Percentiles rank a stretch among this genome's conserved stretches.
These are phyloP conservation scores for Mesochorus sp. DNA, from an alignment of 2,888 invertebrate genomes.

Conservation along the genomic window DNA sequence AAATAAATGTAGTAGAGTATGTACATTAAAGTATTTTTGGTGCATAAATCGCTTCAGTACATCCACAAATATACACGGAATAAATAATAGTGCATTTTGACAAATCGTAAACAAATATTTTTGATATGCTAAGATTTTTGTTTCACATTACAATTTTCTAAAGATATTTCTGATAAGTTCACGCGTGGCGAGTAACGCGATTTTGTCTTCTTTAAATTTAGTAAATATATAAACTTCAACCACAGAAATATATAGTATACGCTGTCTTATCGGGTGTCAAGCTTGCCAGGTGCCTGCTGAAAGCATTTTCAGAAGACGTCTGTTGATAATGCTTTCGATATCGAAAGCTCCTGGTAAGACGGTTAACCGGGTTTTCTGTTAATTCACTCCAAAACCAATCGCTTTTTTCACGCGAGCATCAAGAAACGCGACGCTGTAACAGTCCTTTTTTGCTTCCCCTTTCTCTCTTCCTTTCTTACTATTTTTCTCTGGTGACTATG, in stretches of 20 bases:
- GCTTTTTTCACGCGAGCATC: slow-evolving; percentile 18
- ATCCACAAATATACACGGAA: no score
- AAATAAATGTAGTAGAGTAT: no score
- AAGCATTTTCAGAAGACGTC: slow-evolving; percentile 4
- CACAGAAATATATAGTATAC: not conserved
- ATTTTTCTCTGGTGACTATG: not conserved
- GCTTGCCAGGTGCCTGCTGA: not conserved
- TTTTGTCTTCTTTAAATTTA: no score
- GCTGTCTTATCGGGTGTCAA: not conserved
- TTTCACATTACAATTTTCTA: no score
- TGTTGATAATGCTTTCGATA: slow-evolving; percentile 24
- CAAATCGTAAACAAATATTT: no score
- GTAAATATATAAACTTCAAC: no score
- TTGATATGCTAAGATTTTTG: no score
- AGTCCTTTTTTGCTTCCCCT: not conserved
- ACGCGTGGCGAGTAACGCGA: no score
- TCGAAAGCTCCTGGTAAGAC: not conserved
- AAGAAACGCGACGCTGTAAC: slow-evolving; percentile 27
- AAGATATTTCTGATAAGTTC: no score
- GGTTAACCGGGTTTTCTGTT: slow-evolving; percentile 13
- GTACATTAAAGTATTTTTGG: no score
- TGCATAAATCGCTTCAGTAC: no score
- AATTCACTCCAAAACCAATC: slow-evolving; percentile 25
- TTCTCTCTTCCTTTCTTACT: slow-evolving; percentile 8
- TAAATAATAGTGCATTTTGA: no score